These are phyloP conservation scores for Epinotia bilunana DNA, from an alignment of 2,888 invertebrate genomes.

Conservation along the genomic window DNA sequence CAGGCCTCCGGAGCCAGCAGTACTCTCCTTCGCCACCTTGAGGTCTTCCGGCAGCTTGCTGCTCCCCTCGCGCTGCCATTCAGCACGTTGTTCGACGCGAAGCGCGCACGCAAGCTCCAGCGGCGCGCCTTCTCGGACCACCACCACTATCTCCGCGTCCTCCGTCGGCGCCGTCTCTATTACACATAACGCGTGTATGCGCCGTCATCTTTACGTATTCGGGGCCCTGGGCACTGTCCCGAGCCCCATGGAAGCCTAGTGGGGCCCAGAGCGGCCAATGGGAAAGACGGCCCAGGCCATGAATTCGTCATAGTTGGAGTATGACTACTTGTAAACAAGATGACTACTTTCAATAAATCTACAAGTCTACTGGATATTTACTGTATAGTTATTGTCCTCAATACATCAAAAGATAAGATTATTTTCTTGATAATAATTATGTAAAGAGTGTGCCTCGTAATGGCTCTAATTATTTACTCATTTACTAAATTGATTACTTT, in stretches of 20 bases:
- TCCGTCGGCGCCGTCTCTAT: constrained; percentile 26
- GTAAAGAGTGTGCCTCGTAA: constrained; percentile 4
- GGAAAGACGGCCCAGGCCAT: background rate
- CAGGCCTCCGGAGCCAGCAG: constrained; percentile 19
- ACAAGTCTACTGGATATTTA: background rate
- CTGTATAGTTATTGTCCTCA: background rate
- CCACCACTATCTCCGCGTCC: constrained; percentile 27
- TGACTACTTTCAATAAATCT: background rate
- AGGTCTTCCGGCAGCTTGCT: constrained; percentile 25
- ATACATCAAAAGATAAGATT: constrained; percentile 16
- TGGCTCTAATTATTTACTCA: background rate
- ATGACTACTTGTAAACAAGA: background rate
- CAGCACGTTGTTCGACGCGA: constrained; percentile 33
- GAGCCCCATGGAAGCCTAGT: background rate
- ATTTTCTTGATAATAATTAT: constrained; percentile 1
- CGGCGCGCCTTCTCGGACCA: constrained; percentile 29
- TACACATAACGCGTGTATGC: constrained; percentile 11
- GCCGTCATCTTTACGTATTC: background rate
- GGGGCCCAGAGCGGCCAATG: background rate
- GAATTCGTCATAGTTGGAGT: background rate
- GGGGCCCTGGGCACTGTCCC: background rate
- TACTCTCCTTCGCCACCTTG: constrained; percentile 4
- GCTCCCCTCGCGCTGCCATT: constrained; percentile 36
- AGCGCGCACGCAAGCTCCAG: constrained; percentile 32
- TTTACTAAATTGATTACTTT: background rate